A percentile compares a stretch with the other conserved stretches of the same genome.
These are phyloP conservation scores for Meiosimyza decipiens DNA, from an alignment of 2,888 invertebrate genomes.

Conservation along the genomic window DNA sequence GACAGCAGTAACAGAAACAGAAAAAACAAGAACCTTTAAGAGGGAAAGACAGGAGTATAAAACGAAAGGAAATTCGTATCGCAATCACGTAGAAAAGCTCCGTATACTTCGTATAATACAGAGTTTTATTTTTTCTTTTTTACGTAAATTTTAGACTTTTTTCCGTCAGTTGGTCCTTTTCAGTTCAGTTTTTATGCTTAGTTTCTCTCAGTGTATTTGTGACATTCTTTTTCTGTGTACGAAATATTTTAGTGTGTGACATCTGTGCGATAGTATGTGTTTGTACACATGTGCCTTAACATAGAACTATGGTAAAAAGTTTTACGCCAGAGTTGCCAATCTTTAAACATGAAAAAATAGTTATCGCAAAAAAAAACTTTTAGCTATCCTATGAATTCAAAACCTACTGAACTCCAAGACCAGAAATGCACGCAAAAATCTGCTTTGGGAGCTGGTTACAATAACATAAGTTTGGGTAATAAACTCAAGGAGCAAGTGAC, in stretches of 20 bases:
- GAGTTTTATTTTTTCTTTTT: slow-evolving; percentile 7
- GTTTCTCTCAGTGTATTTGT: neutral
- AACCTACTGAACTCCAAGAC: too few species aligned
- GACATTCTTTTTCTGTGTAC: neutral
- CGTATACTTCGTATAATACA: neutral
- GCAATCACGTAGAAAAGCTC: slow-evolving; percentile 24
- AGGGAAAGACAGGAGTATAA: neutral
- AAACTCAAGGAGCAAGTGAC: too few species aligned
- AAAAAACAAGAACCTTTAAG: neutral
- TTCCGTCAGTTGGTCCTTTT: neutral
- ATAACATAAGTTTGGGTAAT: too few species aligned
- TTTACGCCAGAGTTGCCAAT: too few species aligned
- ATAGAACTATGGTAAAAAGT: too few species aligned
- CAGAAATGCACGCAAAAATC: too few species aligned
- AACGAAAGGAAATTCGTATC: slow-evolving; percentile 14
- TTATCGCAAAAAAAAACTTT: too few species aligned
- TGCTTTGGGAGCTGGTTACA: too few species aligned
- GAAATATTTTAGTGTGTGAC: neutral
- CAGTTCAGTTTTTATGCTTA: slow-evolving; percentile 6
- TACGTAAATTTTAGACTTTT: too few species aligned
- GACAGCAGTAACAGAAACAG: neutral
- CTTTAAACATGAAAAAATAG: too few species aligned
- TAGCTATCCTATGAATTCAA: too few species aligned
- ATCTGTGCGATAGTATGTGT: neutral
- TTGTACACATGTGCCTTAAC: slow-evolving; percentile 13